These are phyloP conservation scores for Leuciscus waleckii DNA, from an alignment of 2,797 vertebrate species.

Conservation along the genomic window DNA sequence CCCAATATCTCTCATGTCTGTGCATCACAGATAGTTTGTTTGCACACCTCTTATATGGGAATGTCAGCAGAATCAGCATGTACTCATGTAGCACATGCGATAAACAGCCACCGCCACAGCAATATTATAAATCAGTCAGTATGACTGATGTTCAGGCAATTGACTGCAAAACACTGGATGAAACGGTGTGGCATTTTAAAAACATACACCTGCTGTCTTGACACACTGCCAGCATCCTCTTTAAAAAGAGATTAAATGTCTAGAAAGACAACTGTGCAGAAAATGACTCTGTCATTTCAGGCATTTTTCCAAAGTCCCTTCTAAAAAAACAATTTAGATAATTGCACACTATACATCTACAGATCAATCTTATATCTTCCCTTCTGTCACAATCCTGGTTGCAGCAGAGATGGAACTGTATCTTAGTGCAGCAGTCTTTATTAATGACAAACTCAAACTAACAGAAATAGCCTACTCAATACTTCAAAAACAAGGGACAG, in stretches of 20 bases:
- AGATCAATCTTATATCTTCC: not conserved
- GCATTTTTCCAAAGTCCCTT: not conserved
- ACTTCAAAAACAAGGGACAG: not conserved
- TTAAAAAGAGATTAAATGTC: not conserved
- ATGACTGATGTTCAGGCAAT: not conserved
- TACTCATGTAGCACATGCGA: not conserved
- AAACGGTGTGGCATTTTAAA: not conserved
- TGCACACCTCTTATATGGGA: not conserved
- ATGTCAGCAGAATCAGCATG: not conserved
- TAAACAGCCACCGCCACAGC: not conserved
- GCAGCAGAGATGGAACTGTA: not conserved
- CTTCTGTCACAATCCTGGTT: not conserved
- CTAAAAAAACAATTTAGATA: not conserved
- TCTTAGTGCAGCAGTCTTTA: too few relatives aligned
- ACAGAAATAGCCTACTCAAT: too few relatives aligned
- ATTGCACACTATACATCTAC: not conserved
- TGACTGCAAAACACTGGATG: not conserved
- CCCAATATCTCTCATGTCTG: not conserved
- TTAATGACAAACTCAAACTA: too few relatives aligned
- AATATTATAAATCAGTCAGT: not conserved
- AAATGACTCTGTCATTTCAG: not conserved
- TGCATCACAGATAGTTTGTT: slow-evolving; percentile 5
- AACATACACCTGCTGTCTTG: not conserved
- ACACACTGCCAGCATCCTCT: not conserved
- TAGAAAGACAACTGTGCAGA: too few relatives aligned